Conservation (phyloP, 2,797 vertebrate species). For the Diceros bicornis region DNA sequence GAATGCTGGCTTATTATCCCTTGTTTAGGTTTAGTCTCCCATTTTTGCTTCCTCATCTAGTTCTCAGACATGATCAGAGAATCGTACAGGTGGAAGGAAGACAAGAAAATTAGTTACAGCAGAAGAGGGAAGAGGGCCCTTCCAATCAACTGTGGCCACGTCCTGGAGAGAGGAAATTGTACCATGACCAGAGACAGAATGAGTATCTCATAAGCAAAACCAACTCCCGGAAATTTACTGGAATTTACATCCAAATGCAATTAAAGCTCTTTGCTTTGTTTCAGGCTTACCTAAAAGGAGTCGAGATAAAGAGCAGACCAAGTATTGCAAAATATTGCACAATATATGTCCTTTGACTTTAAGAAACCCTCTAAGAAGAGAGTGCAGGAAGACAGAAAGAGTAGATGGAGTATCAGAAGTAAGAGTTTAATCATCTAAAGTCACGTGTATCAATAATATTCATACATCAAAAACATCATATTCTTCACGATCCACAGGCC, state of each 20-base stretch:
- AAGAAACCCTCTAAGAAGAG: conserved; percentile 4
- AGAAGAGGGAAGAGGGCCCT: not conserved
- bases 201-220: not conserved
- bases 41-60: not conserved
- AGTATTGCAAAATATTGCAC: not conserved
- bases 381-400: conserved; percentile 25
- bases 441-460: conserved; percentile 48
- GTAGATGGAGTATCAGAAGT: not conserved
- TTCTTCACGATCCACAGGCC: conserved; percentile 90
- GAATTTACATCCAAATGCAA: not conserved
- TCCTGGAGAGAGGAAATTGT: not conserved
- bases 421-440: conserved; percentile 12
- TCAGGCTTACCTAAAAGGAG: conserved; percentile 22
- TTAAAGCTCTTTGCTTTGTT: conserved; percentile 23
- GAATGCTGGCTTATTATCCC: not conserved
- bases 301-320: not conserved
- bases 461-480: conserved; percentile 90
- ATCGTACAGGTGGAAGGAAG: not conserved
- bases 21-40: not conserved
- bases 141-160: not conserved
- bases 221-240: not conserved
- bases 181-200: not conserved
- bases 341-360: not conserved
- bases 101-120: not conserved
- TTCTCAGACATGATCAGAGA: conserved; percentile 4